phyloP scores from a whole-genome alignment of 2,888 invertebrate genomes.

The Thyatira batis region DNA sequence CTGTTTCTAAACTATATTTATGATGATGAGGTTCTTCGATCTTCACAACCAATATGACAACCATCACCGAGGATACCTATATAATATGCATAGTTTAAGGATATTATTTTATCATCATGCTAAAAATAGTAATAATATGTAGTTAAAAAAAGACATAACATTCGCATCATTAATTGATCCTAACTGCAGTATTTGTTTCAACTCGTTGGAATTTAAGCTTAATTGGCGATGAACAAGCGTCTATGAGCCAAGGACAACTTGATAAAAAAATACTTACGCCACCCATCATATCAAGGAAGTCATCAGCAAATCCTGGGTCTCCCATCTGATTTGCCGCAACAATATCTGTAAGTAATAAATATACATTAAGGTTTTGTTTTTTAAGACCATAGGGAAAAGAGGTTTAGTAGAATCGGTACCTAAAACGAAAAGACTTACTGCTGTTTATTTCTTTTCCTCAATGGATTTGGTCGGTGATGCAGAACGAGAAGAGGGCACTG shows the following conservation, averaged over 20 bases:
- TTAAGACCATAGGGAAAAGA: neutral
- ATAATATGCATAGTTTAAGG: slow-evolving; percentile 12
- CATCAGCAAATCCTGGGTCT: slow-evolving; percentile 52
- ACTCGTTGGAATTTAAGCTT: no score
- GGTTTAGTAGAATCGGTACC: neutral
- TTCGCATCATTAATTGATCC: no score
- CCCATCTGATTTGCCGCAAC: slow-evolving; percentile 39
- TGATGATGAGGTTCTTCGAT: slow-evolving; percentile 9
- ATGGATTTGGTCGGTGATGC: neutral
- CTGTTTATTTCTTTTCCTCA: neutral
- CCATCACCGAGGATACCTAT: slow-evolving; percentile 16
- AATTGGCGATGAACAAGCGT: no score
- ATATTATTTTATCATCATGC: neutral
- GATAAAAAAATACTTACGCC: slow-evolving; percentile 51
- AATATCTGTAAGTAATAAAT: slow-evolving; percentile 33
- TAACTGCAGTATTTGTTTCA: no score
- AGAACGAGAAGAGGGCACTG: neutral
- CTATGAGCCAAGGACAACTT: slow-evolving; percentile 1
- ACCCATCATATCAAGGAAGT: slow-evolving; percentile 68
- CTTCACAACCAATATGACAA: slow-evolving; percentile 14
- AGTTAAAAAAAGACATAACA: no score
- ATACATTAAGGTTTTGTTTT: slow-evolving; percentile 4
- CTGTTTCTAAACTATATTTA: slow-evolving; percentile 46
- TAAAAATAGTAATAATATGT: no score
- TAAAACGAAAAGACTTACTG: neutral